Base-by-base conservation (phyloP, 2,888 invertebrate species). In the Cabera pusaria region DNA sequence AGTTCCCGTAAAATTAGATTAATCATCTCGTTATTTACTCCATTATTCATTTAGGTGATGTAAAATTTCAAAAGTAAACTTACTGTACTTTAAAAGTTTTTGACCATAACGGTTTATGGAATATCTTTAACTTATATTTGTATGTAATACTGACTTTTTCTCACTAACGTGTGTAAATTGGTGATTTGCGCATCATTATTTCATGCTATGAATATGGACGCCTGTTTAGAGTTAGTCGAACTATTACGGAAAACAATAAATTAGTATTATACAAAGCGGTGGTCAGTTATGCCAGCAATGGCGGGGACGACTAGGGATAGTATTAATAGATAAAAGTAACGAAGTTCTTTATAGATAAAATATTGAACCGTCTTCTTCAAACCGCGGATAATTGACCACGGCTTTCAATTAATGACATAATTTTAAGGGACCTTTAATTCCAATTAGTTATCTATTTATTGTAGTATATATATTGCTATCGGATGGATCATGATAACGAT, bases 401-500 rank as follows among this genome's bases (percentile, higher is more conserved):
- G 83, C 75, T 83, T 78, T 72, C 64, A 64, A 76, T 80, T 76
- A 79, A 77, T 75, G 83, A 83, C 78, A 82, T 88, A 88, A 85
- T 87, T 86, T 80, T 87, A 87, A 87, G 88, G 88, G 87, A 87
- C 88, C 87, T 87, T 85, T 75, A 87, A 86, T 87, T 87, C 87
- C 87, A 86, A 72, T 86, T 87, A 87, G 86, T 76, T 87, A 86
- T 85, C 81, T 85, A 86, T 82, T 79, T 84, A 85, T 83, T 85
- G 85, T 88, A 87, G 84, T 77, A 56, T 73, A 76, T n/a, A n/a
- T 76, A 78, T 75, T 71, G 67, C 78, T 70, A 43, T 75, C 75
- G 76, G 82, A 71, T 79, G 84, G 77, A 82, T 82, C 83, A 73
- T 68, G 61, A 55, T 58, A 64, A 59, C 57, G 72, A 68, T 76